Evolutionary conservation across 2,888 invertebrate species (phyloP), one percentile per base, ranked within the genome.

Genomic region (Agrotis ipsilon): DNA sequence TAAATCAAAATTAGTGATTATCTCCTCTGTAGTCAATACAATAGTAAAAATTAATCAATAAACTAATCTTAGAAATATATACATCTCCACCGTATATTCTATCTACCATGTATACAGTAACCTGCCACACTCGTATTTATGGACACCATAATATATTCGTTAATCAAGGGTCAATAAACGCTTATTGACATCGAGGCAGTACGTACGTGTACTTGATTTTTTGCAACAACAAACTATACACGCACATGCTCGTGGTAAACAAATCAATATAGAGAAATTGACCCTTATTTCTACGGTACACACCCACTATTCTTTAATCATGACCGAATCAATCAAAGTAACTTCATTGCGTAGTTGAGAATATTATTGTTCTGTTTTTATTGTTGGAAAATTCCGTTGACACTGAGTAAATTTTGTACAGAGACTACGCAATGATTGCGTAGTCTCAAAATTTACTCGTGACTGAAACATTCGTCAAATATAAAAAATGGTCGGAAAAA

Each of bases 301-400:
- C 11, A 16, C 3, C 43, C 55, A 72, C 70, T n/a, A 54, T 43
- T 67, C 9, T 39, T 39, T 39, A 9, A 39, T 39, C 63, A 80
- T 19, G 51, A 61, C 19, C 68, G 45, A 68, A 57, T 61, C 63
- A 76, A 76, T 81, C 48, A 60, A 48, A 32, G 45, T 24, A 46
- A 45, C 51, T 45, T 7, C n/a, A 64, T 1, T 4, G n/a, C 21
- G 27, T 58, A 43, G 43, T 52, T 59, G 19, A 18, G 19, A 21
- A 64, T 54, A 71, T 78, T 67, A 78, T 78, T 67, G 55, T 54
- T 78, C 49, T 78, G 62, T 70, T 78, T 76, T 45, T 55, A 48
- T 39, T 46, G 11, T 14, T 3, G 43, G 61, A 48, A 70, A 52
- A 54, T 81, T 70, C 48, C 69, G n/a, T 43, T 51, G 43, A 27